Evolutionary conservation across 2,113 vertebrate species (phyloP).

Genomic region (Aviceda subcristata): DNA sequence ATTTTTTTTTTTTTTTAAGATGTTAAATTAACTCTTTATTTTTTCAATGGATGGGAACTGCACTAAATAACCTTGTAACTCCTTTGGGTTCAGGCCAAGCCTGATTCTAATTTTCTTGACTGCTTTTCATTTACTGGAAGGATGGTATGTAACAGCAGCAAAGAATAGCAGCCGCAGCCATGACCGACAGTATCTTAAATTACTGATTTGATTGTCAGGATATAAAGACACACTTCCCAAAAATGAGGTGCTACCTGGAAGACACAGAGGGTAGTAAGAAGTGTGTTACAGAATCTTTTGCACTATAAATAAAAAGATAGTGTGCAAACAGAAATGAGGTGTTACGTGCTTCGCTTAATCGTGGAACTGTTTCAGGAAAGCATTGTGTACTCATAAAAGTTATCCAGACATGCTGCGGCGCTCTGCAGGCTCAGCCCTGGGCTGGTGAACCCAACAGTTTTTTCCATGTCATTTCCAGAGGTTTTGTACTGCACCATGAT

Average conservation of each 20-base stretch:
- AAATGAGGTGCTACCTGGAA: background rate
- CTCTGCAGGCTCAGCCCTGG: background rate
- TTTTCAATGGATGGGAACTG: background rate
- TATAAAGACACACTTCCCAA: background rate
- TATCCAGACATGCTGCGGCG: accelerated
- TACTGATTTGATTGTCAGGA: background rate
- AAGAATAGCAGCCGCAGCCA: background rate
- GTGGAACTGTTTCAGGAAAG: background rate
- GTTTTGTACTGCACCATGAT: background rate
- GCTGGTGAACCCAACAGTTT: background rate
- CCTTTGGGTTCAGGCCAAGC: background rate
- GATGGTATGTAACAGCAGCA: background rate
- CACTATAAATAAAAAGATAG: background rate
- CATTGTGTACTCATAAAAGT: too few species aligned
- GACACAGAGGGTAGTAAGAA: background rate
- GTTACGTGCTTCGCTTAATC: background rate
- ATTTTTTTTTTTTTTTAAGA: background rate
- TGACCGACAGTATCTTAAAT: background rate
- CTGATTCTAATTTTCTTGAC: background rate
- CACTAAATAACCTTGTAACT: background rate
- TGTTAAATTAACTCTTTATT: background rate
- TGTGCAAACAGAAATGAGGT: background rate
- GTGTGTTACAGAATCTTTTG: background rate
- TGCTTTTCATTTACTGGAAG: background rate
- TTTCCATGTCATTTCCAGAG: background rate